Base-by-base conservation (phyloP, 2,113 vertebrate genomes). In the Callaeas wilsoni region DNA sequence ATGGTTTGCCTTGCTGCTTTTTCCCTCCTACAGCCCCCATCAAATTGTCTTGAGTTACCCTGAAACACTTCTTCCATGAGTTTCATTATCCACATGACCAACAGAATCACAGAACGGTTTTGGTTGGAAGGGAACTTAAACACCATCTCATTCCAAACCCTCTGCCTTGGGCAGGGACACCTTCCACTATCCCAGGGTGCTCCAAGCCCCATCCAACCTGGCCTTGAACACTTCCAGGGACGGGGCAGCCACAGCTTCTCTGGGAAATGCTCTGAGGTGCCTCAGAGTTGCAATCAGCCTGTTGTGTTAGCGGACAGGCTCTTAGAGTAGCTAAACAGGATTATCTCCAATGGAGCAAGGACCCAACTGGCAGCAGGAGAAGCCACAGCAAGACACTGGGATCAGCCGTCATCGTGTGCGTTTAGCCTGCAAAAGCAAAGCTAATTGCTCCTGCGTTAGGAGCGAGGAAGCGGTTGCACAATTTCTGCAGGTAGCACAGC, bases 401-500 rank as follows among this genome's bases (percentile, higher is more conserved):
- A 97, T 63, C 81, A 64, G 59, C 78, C 86, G 81, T n/a, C 19
- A 7, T 11, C 44, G 2, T 5, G 18, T 32, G 47, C 35, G 55
- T 90, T 84, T 49, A 76, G 74, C 27, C 81, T 89, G 90, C 33
- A 80, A 82, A 80, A 87, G 57, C 33, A 74, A 79, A 91, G 42
- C 63, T 69, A 55, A 56, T 77, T 65, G 65, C 47, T 88, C 75
- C 71, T 62, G 84, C 2, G 3, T 62, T 33, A 49, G 52, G 62
- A 80, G 68, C 57, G 63, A 80, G 57, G 64, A 95, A 77, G 69
- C 0, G 7, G 49, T 92, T 49, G 70, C 63, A 87, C 52, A 26
- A 87, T 92, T 97, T 90, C 89, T 84, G 88, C 94, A 97, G 90
- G 93, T 97, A 94, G 82, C 87, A n/a, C 59, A 78, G 80, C 65